Evolutionary conservation across 2,888 invertebrate species (phyloP).

Genomic region (Hirtodrosophila cameraria): DNA sequence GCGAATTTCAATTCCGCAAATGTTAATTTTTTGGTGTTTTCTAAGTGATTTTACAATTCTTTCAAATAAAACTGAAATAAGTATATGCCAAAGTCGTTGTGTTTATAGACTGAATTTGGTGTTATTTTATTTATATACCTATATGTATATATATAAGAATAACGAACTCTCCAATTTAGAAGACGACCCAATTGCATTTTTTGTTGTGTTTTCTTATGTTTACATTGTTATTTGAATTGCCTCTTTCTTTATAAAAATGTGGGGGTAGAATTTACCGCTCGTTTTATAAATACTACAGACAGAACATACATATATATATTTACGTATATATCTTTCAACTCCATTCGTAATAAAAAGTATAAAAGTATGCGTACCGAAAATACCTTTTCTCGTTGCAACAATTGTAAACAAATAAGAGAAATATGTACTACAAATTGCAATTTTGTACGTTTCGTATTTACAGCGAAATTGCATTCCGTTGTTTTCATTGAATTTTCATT

Average conservation of each 20-base stretch:
- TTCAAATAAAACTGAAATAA: too few species aligned
- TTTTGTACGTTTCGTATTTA: background rate
- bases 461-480: background rate
- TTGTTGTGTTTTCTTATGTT: constrained; percentile 17
- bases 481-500: constrained; percentile 16
- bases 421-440: constrained; percentile 18
- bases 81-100: constrained; percentile 20
- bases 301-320: background rate
- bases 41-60: too few species aligned
- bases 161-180: constrained; percentile 43
- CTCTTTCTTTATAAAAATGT: background rate
- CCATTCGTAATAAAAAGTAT: constrained; percentile 18
- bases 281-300: constrained; percentile 28
- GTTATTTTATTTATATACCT: constrained; percentile 25
- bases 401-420: constrained; percentile 47
- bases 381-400: constrained; percentile 3
- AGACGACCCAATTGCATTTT: constrained; percentile 36
- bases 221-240: background rate
- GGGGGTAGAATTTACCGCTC: too few species aligned
- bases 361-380: constrained; percentile 31
- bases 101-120: constrained; percentile 24
- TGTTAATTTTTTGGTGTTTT: too few species aligned
- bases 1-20: too few species aligned
- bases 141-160: constrained; percentile 11
- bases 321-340: constrained; percentile 63